Conservation (phyloP, 64 coral and sea anemone species). For the Pocillopora damicornis region DNA sequence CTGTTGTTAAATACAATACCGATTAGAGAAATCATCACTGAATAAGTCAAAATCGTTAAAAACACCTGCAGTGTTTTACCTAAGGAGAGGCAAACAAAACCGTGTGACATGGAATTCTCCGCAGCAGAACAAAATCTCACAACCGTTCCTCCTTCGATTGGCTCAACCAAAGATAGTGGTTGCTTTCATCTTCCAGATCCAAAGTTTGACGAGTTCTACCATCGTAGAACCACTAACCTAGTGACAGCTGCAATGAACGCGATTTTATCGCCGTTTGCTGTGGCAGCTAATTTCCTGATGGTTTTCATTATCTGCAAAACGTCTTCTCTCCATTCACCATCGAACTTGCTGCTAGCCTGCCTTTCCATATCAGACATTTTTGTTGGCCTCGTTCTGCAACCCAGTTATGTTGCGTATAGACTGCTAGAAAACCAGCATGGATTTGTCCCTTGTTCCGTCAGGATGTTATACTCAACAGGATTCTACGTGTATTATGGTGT, state of each 20-base stretch:
- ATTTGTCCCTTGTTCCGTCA: constrained; percentile 57
- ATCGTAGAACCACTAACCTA: constrained; percentile 47
- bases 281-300: constrained; percentile 52
- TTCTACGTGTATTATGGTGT: constrained; percentile 75
- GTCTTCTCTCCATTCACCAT: constrained; percentile 43
- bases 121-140: not conserved
- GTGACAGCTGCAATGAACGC: constrained; percentile 61
- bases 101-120: not conserved
- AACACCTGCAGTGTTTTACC: no score
- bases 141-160: not conserved
- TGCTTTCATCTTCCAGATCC: constrained; percentile 46
- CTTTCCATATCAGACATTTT: constrained; percentile 62
- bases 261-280: constrained; percentile 69
- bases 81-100: not conserved
- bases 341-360: constrained; percentile 58
- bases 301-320: constrained; percentile 42
- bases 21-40: no score
- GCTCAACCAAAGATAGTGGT: no score
- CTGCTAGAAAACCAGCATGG: constrained; percentile 56
- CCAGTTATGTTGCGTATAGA: constrained; percentile 57
- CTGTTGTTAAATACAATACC: no score
- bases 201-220: constrained; percentile 25
- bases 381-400: constrained; percentile 58
- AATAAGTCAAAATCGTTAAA: no score
- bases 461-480: constrained; percentile 62